Evolutionary conservation across 2,113 vertebrate species (phyloP).

Genomic region (Pelodiscus sinensis): DNA sequence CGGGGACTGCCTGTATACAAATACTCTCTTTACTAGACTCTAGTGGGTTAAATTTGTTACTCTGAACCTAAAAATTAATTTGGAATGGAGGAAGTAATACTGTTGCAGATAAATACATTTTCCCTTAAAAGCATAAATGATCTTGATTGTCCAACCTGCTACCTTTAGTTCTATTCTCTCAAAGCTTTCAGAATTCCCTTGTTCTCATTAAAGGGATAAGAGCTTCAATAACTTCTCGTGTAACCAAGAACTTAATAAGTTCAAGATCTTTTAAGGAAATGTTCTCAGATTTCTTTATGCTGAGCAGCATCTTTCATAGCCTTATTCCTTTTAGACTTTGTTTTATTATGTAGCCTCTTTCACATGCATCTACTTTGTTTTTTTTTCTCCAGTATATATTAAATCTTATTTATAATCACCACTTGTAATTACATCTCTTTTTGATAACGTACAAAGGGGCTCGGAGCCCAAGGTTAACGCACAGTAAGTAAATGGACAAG

Average conservation of each 20-base stretch:
- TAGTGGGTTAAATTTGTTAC: not conserved
- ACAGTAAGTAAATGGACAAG: not conserved
- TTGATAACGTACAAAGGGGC: not conserved
- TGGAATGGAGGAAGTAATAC: not conserved
- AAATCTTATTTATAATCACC: not conserved
- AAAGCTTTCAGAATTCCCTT: not conserved
- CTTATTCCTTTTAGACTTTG: not conserved
- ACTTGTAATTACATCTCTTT: not conserved
- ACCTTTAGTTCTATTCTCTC: not conserved
- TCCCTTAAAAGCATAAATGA: not conserved
- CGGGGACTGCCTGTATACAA: too few relatives aligned
- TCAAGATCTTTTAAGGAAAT: not conserved
- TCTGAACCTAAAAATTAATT: not conserved
- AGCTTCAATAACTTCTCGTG: not conserved
- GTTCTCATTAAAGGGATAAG: not conserved
- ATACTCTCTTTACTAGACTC: not conserved
- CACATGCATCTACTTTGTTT: not conserved
- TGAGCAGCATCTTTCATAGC: not conserved
- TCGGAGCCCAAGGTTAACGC: not conserved
- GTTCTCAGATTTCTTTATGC: not conserved
- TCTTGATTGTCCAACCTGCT: not conserved
- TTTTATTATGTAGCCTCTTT: not conserved
- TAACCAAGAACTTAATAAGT: not conserved
- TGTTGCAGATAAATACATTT: not conserved
- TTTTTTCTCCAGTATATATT: not conserved